Conservation (phyloP, 37 sponge, comb jelly and placozoan genomes). For the Tethya wilhelma region DNA sequence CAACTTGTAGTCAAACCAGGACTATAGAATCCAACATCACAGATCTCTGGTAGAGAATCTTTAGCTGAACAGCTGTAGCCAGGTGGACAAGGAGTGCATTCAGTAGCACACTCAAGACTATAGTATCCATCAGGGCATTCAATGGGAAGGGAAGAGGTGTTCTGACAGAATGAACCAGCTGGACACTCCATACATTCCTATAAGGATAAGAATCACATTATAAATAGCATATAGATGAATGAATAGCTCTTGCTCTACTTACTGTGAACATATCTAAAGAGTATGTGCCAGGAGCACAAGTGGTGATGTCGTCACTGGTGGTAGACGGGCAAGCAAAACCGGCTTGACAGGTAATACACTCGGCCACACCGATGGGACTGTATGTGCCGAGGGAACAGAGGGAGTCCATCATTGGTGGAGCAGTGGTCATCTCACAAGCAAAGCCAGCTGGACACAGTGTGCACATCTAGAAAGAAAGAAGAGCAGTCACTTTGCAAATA, state of each 20-base stretch:
- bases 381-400: not conserved
- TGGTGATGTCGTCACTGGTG: not conserved
- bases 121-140: slow-evolving; percentile 1
- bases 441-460: slow-evolving; percentile 8
- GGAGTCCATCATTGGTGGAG: not conserved
- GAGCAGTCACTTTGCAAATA: no score
- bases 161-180: not conserved
- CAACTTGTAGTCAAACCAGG: not conserved
- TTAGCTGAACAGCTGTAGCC: not conserved
- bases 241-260: not conserved
- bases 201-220: not conserved
- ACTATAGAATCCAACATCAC: not conserved
- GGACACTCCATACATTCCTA: not conserved
- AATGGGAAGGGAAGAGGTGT: not conserved
- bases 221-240: not conserved
- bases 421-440: not conserved
- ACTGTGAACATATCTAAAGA: slow-evolving; percentile 8
- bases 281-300: not conserved
- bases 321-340: not conserved
- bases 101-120: not conserved
- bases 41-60: not conserved
- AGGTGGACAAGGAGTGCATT: slow-evolving; percentile 18
- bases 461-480: not conserved
- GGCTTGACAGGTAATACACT: not conserved
- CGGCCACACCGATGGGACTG: not conserved